Base-by-base conservation (phyloP, 1,140 invertebrate genomes). In the Asobara japonica region DNA sequence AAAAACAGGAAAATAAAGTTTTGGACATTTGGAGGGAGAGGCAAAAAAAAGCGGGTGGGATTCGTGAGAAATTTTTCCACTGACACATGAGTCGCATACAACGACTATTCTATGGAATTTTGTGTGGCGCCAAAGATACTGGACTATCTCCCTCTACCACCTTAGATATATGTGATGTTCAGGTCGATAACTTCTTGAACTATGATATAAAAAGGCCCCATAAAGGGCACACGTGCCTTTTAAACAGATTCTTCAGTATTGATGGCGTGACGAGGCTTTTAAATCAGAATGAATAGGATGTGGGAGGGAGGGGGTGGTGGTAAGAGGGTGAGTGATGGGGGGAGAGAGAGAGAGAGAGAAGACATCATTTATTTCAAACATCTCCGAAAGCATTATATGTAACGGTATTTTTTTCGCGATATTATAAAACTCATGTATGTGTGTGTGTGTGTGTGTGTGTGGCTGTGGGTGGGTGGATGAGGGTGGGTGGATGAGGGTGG, bases 221-320 rank as follows among this genome's bases (percentile, higher is more conserved):
- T 51, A 51, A 51, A 51, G 22, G 51, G 51, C 31, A 7, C 51
- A 11, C 22, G 51, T 56, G 22, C 22, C 51, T 22, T 22, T 22
- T 8, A 56, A 22, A 56, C 4, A 51, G n/a, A 51, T 51, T n/a
- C 36, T 8, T n/a, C 10, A n/a, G 20, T 56, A 56, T 56, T 56
- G 51, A 56, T 25, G 51, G 51, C 51, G 51, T 56, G 51, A 56
- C 51, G 51, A 56, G 51, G 20, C 51, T 56, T 56, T 56, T 56
- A 25, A 56, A 56, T 56, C 41, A 56, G 30, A 36, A 31, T 60
- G 22, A 10, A 41, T 30, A 27, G 22, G n/a, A 38, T 16, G n/a
- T 31, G 64, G 8, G 27, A 4, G 22, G 27, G n/a, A 45, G 64
- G 8, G 27, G 11, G 22, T 38, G 25, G 25, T 8, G 27, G 3